These are phyloP conservation scores for Dendrocincla fuliginosa DNA, from an alignment of 2,797 vertebrate genomes.

Conservation along the genomic window DNA sequence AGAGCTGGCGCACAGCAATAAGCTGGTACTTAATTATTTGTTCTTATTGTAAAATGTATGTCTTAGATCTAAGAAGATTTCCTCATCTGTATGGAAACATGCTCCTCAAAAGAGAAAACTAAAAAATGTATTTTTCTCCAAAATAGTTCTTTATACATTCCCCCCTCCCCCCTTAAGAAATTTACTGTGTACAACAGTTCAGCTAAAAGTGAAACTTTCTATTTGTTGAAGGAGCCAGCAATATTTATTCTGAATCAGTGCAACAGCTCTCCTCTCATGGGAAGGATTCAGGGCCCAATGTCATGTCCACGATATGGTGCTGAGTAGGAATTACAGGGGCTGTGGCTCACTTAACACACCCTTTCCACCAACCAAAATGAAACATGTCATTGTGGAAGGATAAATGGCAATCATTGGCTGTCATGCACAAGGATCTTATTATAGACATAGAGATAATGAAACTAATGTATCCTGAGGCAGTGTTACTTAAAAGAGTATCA, in stretches of 20 bases:
- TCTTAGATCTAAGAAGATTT: neutral
- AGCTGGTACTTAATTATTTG: neutral
- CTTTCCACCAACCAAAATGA: constrained; percentile 31
- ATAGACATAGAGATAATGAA: constrained; percentile 64
- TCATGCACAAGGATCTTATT: constrained; percentile 50
- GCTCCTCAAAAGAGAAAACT: neutral
- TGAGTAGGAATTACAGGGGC: constrained; percentile 5
- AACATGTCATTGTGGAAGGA: constrained; percentile 46
- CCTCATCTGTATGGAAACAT: neutral
- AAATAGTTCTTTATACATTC: neutral
- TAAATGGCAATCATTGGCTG: constrained; percentile 57
- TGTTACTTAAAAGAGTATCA: constrained; percentile 52
- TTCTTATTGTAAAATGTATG: neutral
- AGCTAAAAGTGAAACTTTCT: neutral
- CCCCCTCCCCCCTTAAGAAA: neutral
- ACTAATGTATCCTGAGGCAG: constrained; percentile 63
- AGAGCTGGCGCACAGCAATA: neutral
- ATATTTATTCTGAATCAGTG: neutral
- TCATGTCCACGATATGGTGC: neutral
- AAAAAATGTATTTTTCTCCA: neutral
- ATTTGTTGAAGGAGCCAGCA: neutral
- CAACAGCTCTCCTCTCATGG: neutral
- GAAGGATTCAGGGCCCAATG: constrained; percentile 17
- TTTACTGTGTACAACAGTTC: neutral
- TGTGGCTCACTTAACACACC: neutral